These are phyloP conservation scores for Meloe dianella DNA, from an alignment of 2,888 invertebrate genomes.

Conservation along the genomic window DNA sequence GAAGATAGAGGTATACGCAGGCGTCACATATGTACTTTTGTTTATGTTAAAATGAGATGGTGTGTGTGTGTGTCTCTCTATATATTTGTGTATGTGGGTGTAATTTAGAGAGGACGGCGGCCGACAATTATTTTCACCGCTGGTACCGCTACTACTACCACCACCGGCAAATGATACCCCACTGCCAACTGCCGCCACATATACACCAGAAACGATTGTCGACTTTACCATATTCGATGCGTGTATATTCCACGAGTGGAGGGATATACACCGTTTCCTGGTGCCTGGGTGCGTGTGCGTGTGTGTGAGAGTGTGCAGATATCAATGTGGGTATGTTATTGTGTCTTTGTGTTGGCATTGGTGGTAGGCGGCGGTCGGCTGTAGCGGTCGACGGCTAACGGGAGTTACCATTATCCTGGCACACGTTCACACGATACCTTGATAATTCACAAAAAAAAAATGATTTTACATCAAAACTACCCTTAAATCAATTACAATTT, in stretches of 20 bases:
- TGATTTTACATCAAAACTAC: slow-evolving; percentile 37
- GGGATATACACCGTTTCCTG: neutral
- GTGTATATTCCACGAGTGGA: neutral
- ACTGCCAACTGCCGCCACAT: neutral
- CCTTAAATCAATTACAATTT: slow-evolving; percentile 52
- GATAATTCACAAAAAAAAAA: slow-evolving; percentile 11
- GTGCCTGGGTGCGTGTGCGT: neutral
- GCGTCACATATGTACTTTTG: slow-evolving; percentile 53
- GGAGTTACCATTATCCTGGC: slow-evolving; percentile 59
- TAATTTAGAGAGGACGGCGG: neutral
- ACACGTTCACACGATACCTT: slow-evolving; percentile 31
- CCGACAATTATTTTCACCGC: slow-evolving; percentile 11
- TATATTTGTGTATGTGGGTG: neutral
- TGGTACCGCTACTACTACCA: slow-evolving; percentile 1
- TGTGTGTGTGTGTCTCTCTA: too few relatives aligned
- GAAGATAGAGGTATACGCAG: slow-evolving; percentile 51
- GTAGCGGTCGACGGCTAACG: slow-evolving; percentile 47
- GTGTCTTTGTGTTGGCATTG: slow-evolving; percentile 13
- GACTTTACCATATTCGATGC: neutral
- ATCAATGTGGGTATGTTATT: neutral
- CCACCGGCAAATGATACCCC: neutral
- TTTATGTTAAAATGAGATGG: slow-evolving; percentile 38
- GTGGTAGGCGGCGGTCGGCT: slow-evolving; percentile 11
- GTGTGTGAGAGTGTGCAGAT: neutral
- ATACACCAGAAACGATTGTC: neutral